These are phyloP conservation scores for Leucoraja erinaceus DNA, from an alignment of 2,113 vertebrate species.

Conservation along the genomic window DNA sequence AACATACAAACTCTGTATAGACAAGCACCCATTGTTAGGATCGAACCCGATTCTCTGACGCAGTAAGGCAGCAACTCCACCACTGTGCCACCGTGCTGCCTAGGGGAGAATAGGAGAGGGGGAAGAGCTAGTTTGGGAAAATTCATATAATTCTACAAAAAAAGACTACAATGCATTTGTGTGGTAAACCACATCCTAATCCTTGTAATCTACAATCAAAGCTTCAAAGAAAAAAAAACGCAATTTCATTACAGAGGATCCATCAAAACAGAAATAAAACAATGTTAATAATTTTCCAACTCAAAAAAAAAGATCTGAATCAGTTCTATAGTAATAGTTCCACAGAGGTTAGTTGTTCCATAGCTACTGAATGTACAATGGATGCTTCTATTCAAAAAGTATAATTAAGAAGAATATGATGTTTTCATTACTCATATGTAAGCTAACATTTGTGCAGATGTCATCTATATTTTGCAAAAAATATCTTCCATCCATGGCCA, in stretches of 20 bases:
- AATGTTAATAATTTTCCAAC: background rate
- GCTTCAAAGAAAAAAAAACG: background rate
- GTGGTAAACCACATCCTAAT: constrained; percentile 15
- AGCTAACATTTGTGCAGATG: background rate
- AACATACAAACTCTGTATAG: no score
- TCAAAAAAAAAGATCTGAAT: background rate
- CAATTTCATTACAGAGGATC: background rate
- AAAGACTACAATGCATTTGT: background rate
- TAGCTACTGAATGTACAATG: background rate
- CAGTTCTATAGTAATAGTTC: background rate
- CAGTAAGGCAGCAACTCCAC: no score
- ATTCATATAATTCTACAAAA: background rate
- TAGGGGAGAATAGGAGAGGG: background rate
- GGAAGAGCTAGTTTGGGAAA: background rate
- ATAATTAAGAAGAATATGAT: background rate
- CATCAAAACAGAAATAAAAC: background rate
- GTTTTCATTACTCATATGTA: background rate
- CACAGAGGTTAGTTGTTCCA: background rate
- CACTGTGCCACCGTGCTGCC: no score
- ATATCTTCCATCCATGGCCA: background rate
- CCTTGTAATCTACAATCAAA: constrained; percentile 1
- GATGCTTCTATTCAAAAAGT: background rate
- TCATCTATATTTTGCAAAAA: no score
- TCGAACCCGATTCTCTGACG: no score
- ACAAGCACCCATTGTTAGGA: no score